These are phyloP conservation scores for Herpetotheres cachinnans DNA, from an alignment of 2,113 vertebrate genomes.

Conservation along the genomic window DNA sequence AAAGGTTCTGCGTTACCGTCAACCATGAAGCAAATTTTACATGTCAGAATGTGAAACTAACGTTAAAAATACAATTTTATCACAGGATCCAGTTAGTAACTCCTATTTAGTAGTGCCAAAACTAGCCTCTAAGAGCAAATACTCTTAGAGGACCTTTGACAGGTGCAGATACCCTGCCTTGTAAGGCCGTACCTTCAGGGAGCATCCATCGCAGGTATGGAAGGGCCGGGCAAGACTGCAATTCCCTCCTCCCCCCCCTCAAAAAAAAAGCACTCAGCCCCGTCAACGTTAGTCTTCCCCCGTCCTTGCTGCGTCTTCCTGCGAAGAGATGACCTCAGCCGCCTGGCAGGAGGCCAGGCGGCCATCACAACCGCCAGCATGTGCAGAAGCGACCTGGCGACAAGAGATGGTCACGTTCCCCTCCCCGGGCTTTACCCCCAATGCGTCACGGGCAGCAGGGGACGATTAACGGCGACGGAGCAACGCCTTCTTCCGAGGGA, in stretches of 20 bases:
- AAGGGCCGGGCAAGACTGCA: fast-evolving
- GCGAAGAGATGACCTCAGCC: fast-evolving
- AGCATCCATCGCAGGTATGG: fast-evolving
- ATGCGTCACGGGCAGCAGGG: neutral
- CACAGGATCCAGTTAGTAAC: fast-evolving
- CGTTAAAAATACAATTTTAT: fast-evolving
- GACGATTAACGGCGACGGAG: neutral
- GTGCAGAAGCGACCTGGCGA: neutral
- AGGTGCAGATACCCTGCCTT: fast-evolving
- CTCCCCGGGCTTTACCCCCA: neutral
- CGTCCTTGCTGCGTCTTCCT: neutral
- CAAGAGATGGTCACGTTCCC: neutral
- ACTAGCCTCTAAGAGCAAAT: fast-evolving
- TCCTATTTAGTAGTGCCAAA: fast-evolving
- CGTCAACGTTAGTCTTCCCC: fast-evolving
- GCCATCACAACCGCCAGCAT: neutral
- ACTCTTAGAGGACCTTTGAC: fast-evolving
- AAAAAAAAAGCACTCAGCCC: neutral
- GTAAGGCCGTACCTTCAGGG: fast-evolving
- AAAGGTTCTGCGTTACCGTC: fast-evolving
- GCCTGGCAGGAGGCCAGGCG: neutral
- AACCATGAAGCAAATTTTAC: fast-evolving
- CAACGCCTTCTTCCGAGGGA: neutral
- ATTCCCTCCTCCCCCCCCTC: fast-evolving
- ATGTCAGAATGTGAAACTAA: fast-evolving